phyloP scores from a whole-genome alignment of 1,140 invertebrate genomes.

The Drosophila grimshawi region DNA sequence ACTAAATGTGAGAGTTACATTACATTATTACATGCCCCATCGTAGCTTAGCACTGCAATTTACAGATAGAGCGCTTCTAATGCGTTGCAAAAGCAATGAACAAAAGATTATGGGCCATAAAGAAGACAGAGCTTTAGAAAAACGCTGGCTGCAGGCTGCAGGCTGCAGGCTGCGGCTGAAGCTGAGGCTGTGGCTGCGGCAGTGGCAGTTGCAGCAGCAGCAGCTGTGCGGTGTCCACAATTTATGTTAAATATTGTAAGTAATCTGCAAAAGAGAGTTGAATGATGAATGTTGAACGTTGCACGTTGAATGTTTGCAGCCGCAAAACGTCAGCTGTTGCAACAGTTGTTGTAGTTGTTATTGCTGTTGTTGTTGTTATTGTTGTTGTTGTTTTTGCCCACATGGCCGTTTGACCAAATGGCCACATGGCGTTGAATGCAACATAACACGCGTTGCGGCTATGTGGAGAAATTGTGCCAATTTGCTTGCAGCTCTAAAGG shows the following conservation, averaged over 20 bases:
- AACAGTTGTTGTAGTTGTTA: conserved; percentile 35
- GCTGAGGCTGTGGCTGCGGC: conserved; percentile 18
- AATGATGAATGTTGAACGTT: conserved; percentile 52
- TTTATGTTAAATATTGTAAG: conserved; percentile 74
- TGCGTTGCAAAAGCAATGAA: conserved; percentile 16
- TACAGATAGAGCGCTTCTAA: conserved; percentile 4
- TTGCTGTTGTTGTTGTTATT: conserved; percentile 2
- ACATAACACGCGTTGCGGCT: conserved; percentile 64
- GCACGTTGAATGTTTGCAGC: conserved; percentile 47
- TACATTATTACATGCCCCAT: too few species aligned
- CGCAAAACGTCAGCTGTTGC: conserved; percentile 74
- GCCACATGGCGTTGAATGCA: conserved; percentile 48
- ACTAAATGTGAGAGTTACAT: too few species aligned
- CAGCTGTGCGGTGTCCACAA: conserved; percentile 45
- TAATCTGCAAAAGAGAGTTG: conserved; percentile 66
- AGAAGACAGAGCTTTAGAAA: not conserved
- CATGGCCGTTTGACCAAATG: conserved; percentile 35
- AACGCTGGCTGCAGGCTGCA: not conserved
- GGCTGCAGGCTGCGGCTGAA: conserved; percentile 3
- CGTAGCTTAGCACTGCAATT: not conserved
- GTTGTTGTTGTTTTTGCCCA: conserved; percentile 25
- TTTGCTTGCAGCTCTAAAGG: conserved; percentile 70
- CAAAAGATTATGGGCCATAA: conserved; percentile 21
- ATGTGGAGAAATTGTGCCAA: conserved; percentile 78
- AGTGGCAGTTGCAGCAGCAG: conserved; percentile 54